phyloP scores from a whole-genome alignment of 1,140 invertebrate genomes.

The Nixonia krombeini region DNA sequence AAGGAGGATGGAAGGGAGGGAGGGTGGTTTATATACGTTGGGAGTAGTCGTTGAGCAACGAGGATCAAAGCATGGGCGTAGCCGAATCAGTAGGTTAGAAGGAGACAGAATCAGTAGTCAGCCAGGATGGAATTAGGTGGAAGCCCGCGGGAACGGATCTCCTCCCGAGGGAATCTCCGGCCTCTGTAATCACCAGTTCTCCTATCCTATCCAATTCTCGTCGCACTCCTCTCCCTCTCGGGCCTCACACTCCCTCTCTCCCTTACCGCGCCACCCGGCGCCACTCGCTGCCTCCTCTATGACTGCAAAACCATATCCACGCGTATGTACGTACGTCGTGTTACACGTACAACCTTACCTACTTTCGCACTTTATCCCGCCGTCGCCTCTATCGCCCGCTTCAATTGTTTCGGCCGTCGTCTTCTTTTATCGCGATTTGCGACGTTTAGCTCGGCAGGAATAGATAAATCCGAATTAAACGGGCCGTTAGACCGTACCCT shows the following conservation, averaged over 20 bases:
- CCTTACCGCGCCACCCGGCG: too few species aligned
- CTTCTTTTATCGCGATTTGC: too few species aligned
- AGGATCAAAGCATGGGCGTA: conserved; percentile 41
- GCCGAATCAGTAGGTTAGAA: conserved; percentile 35
- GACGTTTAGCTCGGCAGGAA: too few species aligned
- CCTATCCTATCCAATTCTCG: conserved; percentile 66
- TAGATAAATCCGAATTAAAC: too few species aligned
- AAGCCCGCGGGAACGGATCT: conserved; percentile 60
- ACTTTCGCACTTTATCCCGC: conserved; percentile 16
- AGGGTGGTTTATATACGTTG: conserved; percentile 26
- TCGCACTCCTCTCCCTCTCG: conserved; percentile 44
- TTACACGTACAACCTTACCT: conserved; percentile 32
- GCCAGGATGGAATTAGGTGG: conserved; percentile 68
- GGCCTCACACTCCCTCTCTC: conserved; percentile 16
- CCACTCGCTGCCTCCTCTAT: conserved; percentile 9
- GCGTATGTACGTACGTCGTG: conserved; percentile 20
- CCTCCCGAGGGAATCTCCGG: conserved; percentile 59
- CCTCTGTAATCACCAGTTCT: conserved; percentile 69
- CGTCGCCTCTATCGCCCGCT: too few species aligned
- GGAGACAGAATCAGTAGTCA: conserved; percentile 59
- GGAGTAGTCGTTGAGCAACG: conserved; percentile 21
- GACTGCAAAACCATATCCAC: conserved; percentile 25
- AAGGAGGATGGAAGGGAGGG: conserved; percentile 10
- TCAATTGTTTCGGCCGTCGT: too few species aligned
- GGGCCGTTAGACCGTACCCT: too few species aligned